These are phyloP conservation scores for Micrastur ruficollis DNA, from an alignment of 2,797 vertebrate genomes.

Conservation along the genomic window DNA sequence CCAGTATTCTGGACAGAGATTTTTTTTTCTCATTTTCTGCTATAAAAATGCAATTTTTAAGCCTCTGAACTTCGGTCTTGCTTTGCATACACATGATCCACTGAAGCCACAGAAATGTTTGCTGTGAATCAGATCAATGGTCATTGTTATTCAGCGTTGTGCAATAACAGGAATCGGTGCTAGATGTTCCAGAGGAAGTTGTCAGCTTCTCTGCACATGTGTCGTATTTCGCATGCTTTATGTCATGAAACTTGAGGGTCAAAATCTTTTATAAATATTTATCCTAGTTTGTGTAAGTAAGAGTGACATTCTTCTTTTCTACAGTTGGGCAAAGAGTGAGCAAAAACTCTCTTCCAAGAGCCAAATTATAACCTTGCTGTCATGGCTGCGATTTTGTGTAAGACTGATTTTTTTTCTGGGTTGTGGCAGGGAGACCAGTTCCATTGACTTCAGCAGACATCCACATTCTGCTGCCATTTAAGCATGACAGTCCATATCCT, in stretches of 20 bases:
- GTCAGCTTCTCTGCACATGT: neutral
- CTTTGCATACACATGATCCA: neutral
- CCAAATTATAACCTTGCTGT: neutral
- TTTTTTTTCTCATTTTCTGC: neutral
- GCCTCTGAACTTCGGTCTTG: neutral
- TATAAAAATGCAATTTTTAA: neutral
- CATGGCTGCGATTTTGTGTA: neutral
- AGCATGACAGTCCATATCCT: neutral
- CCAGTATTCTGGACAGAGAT: neutral
- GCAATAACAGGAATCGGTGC: neutral
- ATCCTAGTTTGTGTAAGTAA: neutral
- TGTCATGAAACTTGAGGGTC: neutral
- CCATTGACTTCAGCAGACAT: neutral
- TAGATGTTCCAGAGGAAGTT: neutral
- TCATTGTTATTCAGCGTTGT: neutral
- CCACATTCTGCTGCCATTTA: neutral
- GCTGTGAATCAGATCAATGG: neutral
- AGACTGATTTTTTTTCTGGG: neutral
- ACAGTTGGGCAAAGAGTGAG: neutral
- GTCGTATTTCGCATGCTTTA: neutral
- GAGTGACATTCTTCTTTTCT: neutral
- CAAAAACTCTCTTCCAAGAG: neutral
- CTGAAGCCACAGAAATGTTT: neutral
- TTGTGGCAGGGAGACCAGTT: neutral
- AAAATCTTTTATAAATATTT: slow-evolving; percentile 41